These are phyloP conservation scores for Drosophila tropicalis DNA, from an alignment of 1,140 invertebrate genomes.

Conservation along the genomic window DNA sequence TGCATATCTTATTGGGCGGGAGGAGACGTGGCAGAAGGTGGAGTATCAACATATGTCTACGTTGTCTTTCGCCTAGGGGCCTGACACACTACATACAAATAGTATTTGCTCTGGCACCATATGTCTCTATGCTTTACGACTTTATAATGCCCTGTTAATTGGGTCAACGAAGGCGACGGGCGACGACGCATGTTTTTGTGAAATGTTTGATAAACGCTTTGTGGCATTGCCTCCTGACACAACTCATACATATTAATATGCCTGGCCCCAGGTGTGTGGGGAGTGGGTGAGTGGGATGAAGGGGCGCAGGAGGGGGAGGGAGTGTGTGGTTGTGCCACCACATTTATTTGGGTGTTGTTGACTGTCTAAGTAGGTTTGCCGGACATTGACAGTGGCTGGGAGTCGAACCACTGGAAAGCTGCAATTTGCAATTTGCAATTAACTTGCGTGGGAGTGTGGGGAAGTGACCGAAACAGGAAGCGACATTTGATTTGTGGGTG, in stretches of 20 bases:
- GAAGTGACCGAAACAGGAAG: slow-evolving; percentile 2
- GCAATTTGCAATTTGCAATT: neutral
- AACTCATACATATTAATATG: slow-evolving; percentile 72
- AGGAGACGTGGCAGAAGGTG: slow-evolving; percentile 23
- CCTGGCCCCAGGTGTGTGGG: slow-evolving; percentile 10
- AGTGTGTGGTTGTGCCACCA: slow-evolving; percentile 10
- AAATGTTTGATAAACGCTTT: slow-evolving; percentile 75
- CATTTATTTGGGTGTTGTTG: slow-evolving; percentile 47
- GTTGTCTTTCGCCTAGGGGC: slow-evolving; percentile 29
- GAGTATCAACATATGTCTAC: slow-evolving; percentile 22
- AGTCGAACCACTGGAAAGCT: slow-evolving; percentile 7
- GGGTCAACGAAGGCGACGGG: slow-evolving; percentile 51
- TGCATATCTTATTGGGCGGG: slow-evolving; percentile 59
- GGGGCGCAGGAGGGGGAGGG: slow-evolving; percentile 10
- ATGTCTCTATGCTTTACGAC: slow-evolving; percentile 55
- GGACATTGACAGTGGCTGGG: slow-evolving; percentile 21
- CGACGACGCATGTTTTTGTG: slow-evolving; percentile 44
- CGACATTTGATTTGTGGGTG: slow-evolving; percentile 34
- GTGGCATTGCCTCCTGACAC: slow-evolving; percentile 71
- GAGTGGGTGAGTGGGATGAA: neutral
- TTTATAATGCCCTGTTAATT: slow-evolving; percentile 74
- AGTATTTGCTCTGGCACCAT: slow-evolving; percentile 56
- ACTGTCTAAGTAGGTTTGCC: slow-evolving; percentile 32
- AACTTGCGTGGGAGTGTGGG: slow-evolving; percentile 39
- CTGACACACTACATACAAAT: slow-evolving; percentile 51